Conservation (phyloP, 2,113 vertebrate species). For the Macaca fascicularis region T2T-MFA8v1.1 NC_088391.1:28630001-28630500, state of each 20-base stretch:
- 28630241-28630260: neutral
- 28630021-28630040: too few relatives aligned
- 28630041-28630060: too few relatives aligned
- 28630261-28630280: neutral
- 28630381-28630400: neutral
- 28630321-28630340: neutral
- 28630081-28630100: neutral
- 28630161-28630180: neutral
- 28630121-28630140: neutral
- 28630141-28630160: neutral
- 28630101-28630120: neutral
- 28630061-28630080: neutral
- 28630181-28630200: neutral
- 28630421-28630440: neutral
- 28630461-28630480: too few relatives aligned
- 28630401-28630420: neutral
- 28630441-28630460: neutral
- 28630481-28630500: neutral
- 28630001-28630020: too few relatives aligned
- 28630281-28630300: neutral
- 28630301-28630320: neutral
- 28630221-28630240: neutral
- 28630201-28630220: neutral
- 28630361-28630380: neutral
- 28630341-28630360: too few relatives aligned